Evolutionary conservation across 2,113 vertebrate species (phyloP), one percentile per base, ranked within the genome.

Genomic region (Campylomormyrus numenius): DNA sequence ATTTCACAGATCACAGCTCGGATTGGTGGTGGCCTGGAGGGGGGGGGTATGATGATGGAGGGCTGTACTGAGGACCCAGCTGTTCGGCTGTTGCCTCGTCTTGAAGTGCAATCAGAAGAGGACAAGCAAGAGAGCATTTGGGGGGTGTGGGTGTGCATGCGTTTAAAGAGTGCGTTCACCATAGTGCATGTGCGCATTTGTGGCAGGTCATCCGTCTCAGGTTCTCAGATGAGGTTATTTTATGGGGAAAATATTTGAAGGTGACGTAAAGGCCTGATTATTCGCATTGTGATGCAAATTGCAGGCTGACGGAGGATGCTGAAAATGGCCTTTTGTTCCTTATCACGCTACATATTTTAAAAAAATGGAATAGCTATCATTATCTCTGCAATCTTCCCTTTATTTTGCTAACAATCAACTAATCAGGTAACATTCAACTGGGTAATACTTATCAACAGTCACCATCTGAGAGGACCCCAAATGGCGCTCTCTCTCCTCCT

Each of bases 1-100:
- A 88, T 88, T 88, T 88, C 56, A 66, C 87, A 88, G 87, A 70
- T 88, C 87, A 70, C 58, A 46, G 42, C 56, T 70, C 58, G n/a
- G 31, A 39, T 58, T 88, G 56, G 39, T 27, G 56, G 39, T 27
- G 50, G 48, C 35, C 27, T 19, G 52, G 27, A 21, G 13, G 17
- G 17, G 52, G 52, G 52, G 4, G 13, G 87, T 19, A 45, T 21
- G 84, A 35, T 50, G 27, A 35, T 19, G 19, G 87, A 24, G 87
- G 87, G 53, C 19, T 56, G 35, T 42, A 35, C 52, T 42, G 58
- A 24, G 58, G 87, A 62, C 87, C 58, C 87, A 88, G 87, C 87
- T 88, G 87, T 45, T 66, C 53, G 3, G 77, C 45, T 46, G 15
- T 24, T 48, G 3, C 21, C 39, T n/a, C 1, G n/a, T 48, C 24